Evolutionary conservation across 1,140 invertebrate genomes (phyloP).

Genomic region (Tetramorium simillimum): DNA sequence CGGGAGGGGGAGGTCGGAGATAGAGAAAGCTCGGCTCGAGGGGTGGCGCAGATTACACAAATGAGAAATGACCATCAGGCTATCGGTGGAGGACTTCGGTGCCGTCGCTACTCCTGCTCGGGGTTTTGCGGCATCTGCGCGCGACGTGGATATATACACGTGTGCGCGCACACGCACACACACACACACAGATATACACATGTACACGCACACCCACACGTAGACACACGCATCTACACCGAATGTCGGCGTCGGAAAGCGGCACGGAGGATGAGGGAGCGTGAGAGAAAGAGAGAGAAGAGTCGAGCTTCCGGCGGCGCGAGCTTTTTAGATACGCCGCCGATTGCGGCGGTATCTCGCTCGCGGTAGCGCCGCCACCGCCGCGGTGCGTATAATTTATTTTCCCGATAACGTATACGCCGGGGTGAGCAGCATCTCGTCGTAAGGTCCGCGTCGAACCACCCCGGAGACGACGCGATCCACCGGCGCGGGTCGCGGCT

Average conservation of each 20-base stretch:
- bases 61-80: conserved; percentile 84
- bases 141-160: conserved; percentile 54
- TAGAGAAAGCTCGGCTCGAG: conserved; percentile 57
- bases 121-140: conserved; percentile 70
- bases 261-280: not conserved
- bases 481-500: not conserved
- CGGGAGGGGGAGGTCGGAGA: conserved; percentile 5
- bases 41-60: conserved; percentile 82
- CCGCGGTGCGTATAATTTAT: conserved; percentile 58
- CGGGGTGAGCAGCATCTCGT: conserved; percentile 29
- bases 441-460: conserved; percentile 46
- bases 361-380: conserved; percentile 36
- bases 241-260: conserved; percentile 38
- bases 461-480: not conserved
- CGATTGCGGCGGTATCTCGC: conserved; percentile 60
- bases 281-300: conserved; percentile 7
- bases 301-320: conserved; percentile 54
- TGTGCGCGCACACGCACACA: not conserved
- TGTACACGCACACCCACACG: not conserved
- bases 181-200: too few relatives aligned
- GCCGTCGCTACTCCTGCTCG: conserved; percentile 58
- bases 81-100: conserved; percentile 79
- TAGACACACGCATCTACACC: not conserved
- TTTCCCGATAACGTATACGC: conserved; percentile 39
- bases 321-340: conserved; percentile 76